Evolutionary conservation across 2,888 invertebrate genomes (phyloP), one percentile per base, ranked within the genome.

Genomic region (Tanypteryx hageni): DNA sequence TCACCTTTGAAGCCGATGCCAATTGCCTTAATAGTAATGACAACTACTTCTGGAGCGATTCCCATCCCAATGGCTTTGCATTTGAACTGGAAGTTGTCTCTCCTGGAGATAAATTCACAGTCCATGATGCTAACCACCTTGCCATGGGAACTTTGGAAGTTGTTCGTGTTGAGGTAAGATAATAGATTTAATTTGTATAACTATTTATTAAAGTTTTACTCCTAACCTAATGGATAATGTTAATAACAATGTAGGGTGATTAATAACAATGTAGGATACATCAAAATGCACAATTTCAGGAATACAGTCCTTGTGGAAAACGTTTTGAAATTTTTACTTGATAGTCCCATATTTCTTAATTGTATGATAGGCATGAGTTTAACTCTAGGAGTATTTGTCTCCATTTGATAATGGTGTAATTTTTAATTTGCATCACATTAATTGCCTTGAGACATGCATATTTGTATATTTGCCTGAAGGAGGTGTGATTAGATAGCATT

Each of bases 11-110:
- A 94, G 96, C 97, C 0, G 95, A 96, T 92, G 95, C 96, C 84
- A 94, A 94, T 58, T 95, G 96, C 76, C 95, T 97, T 83, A 97
- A 97, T 95, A 96, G 96, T 93, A 97, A 97, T 94, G 95, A 96
- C 91, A 97, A 97, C 94, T 97, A 97, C 95, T 97, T 98, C 95
- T 98, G 97, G 97, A 97, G 97, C 56, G 98, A 98, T 95, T 97
- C 97, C 64, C 95, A 96, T 93, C 96, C 96, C 0, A 97, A 97
- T 94, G 98, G 98, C 92, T 97, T 96, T 94, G 97, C 96, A 61
- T 97, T 98, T 95, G 97, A 97, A 94, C 95, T 97, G 93, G 97
- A 97, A 94, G 96, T 97, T 0, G 96, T 97, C 10, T 96, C 96
- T 18, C 95, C 96, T 92, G 97, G 97, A 27, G 97, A 97, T 94